Percentiles rank a stretch among this genome's conserved stretches.
Evolutionary conservation across 2,113 vertebrate genomes (phyloP).

Genomic region (Indicator indicator): DNA sequence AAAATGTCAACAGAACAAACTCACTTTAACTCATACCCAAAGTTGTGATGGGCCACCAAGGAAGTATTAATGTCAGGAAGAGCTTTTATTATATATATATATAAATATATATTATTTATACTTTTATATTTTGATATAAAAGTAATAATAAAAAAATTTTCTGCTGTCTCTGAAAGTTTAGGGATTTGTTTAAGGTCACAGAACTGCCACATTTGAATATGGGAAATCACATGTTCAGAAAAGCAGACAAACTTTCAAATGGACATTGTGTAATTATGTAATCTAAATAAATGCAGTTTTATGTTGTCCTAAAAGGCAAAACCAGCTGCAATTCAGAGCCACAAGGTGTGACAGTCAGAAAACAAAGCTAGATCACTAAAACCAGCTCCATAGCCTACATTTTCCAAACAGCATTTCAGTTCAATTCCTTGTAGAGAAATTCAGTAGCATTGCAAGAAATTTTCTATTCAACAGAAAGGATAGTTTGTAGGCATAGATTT

Average conservation of each 20-base stretch:
- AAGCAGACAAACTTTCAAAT: neutral
- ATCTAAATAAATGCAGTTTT: neutral
- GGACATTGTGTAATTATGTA: neutral
- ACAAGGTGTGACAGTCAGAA: neutral
- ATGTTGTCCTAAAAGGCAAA: neutral
- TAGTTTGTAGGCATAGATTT: neutral
- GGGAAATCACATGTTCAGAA: neutral
- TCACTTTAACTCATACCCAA: neutral
- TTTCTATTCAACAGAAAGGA: neutral
- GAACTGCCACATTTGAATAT: neutral
- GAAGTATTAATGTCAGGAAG: neutral
- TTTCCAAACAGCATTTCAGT: neutral
- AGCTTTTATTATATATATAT: too few relatives aligned
- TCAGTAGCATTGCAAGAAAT: neutral
- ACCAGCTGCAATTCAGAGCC: neutral
- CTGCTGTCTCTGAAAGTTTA: neutral
- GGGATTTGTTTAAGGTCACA: neutral
- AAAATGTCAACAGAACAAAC: neutral
- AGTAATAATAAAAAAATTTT: neutral
- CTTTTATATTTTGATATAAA: neutral
- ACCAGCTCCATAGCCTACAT: neutral
- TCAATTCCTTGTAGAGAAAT: neutral
- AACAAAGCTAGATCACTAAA: neutral
- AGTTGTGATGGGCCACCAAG: neutral
- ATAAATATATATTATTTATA: too few relatives aligned